Evolutionary conservation across 2,113 vertebrate species (phyloP).

Genomic region (Channa maculata): DNA sequence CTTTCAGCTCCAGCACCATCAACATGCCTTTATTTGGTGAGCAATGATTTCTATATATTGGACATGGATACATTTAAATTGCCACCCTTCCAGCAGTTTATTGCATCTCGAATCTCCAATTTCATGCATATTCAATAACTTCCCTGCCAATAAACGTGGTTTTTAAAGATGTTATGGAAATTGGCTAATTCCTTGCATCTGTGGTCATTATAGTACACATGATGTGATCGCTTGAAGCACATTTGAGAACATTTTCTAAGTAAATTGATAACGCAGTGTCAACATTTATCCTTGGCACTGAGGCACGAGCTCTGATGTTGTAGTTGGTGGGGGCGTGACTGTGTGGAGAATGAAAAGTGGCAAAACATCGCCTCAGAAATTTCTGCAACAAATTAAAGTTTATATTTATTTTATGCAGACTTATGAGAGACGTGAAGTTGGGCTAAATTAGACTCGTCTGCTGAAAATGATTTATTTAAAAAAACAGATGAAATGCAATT

Average conservation of each 20-base stretch:
- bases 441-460: neutral
- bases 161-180: constrained; percentile 29
- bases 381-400: neutral
- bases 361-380: neutral
- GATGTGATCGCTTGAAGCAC: neutral
- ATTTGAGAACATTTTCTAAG: neutral
- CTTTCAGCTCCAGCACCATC: neutral
- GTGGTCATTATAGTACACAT: constrained; percentile 9
- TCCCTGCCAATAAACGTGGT: neutral
- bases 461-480: neutral
- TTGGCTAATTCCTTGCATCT: neutral
- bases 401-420: constrained; percentile 5
- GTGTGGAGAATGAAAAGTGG: neutral
- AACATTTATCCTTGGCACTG: neutral
- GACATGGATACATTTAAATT: constrained; percentile 3
- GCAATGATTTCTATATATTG: neutral
- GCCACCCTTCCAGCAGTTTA: neutral
- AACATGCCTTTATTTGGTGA: neutral
- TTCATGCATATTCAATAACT: neutral
- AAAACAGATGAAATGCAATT: constrained; percentile 5
- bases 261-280: constrained; percentile 14
- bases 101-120: neutral
- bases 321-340: constrained; percentile 25
- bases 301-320: constrained; percentile 23
- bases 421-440: neutral